phyloP scores from a whole-genome alignment of 1,140 invertebrate genomes.

The Drosophila pectinifera region DNA sequence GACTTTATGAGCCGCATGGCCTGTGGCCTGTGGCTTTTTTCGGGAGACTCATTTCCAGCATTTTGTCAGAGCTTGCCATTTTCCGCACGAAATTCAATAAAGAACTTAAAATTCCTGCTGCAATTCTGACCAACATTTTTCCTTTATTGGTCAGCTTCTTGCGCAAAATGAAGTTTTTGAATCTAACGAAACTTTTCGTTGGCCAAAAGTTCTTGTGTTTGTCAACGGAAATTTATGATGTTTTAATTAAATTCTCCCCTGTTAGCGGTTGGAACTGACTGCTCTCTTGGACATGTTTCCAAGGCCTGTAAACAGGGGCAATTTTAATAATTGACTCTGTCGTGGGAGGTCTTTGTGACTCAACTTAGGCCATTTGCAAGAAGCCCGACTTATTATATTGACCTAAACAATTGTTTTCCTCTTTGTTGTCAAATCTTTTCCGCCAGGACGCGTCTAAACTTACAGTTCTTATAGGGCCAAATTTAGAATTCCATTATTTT shows the following conservation, averaged over 20 bases:
- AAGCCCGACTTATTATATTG: too few relatives aligned
- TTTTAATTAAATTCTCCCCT: slow-evolving; percentile 12
- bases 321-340: slow-evolving; percentile 5
- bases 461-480: slow-evolving; percentile 1
- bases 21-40: slow-evolving; percentile 38
- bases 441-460: slow-evolving; percentile 25
- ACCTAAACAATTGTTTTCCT: slow-evolving; percentile 9
- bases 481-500: slow-evolving; percentile 39
- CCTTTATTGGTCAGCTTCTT: slow-evolving; percentile 18
- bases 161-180: slow-evolving; percentile 3
- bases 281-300: neutral
- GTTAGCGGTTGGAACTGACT: neutral
- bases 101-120: slow-evolving; percentile 41
- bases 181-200: slow-evolving; percentile 17
- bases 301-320: neutral
- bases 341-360: neutral
- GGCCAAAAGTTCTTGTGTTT: slow-evolving; percentile 23
- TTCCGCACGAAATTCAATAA: slow-evolving; percentile 71
- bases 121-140: slow-evolving; percentile 20
- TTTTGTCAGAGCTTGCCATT: slow-evolving; percentile 61
- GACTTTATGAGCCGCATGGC: slow-evolving; percentile 44
- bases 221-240: slow-evolving; percentile 19
- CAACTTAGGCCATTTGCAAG: too few relatives aligned
- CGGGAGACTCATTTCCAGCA: slow-evolving; percentile 35
- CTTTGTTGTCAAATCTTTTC: slow-evolving; percentile 10